These are phyloP conservation scores for Meandrina meandrites DNA, from an alignment of 92 coral and sea anemone genomes.

Conservation along the genomic window DNA sequence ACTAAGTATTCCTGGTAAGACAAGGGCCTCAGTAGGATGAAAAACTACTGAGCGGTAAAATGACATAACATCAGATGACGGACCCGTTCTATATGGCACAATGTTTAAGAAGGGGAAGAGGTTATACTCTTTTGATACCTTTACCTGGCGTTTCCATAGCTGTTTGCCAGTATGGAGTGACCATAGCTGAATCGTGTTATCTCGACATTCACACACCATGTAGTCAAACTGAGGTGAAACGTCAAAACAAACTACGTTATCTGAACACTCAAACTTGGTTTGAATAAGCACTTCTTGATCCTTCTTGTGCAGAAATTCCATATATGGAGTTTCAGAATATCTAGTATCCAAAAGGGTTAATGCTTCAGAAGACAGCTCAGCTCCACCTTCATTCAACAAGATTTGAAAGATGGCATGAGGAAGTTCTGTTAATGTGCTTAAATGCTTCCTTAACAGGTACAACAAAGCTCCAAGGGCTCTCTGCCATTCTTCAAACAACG, in stretches of 20 bases:
- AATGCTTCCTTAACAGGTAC: not conserved
- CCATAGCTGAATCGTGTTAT: conserved; percentile 8
- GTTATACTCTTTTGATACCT: too few relatives aligned
- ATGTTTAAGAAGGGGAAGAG: too few relatives aligned
- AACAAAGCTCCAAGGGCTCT: not conserved
- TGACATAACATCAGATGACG: too few relatives aligned
- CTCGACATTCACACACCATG: not conserved
- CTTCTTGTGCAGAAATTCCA: not conserved
- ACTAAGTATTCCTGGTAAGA: too few relatives aligned
- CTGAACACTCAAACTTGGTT: not conserved
- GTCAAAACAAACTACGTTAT: conserved; percentile 3
- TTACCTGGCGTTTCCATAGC: not conserved
- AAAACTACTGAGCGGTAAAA: not conserved
- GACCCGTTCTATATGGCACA: too few relatives aligned
- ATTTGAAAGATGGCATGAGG: conserved; percentile 4
- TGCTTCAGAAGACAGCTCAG: not conserved
- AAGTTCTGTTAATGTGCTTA: not conserved
- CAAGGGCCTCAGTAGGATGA: too few relatives aligned
- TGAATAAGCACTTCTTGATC: not conserved
- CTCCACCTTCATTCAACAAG: conserved; percentile 19
- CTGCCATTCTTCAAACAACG: not conserved
- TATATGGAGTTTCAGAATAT: not conserved
- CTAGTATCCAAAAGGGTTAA: not conserved
- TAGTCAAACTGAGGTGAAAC: not conserved
- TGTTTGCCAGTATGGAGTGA: conserved; percentile 1